Percentiles rank a stretch among this genome's conserved stretches.
Conservation (phyloP, 2,888 invertebrate species). For the Schizaphis graminum region DNA sequence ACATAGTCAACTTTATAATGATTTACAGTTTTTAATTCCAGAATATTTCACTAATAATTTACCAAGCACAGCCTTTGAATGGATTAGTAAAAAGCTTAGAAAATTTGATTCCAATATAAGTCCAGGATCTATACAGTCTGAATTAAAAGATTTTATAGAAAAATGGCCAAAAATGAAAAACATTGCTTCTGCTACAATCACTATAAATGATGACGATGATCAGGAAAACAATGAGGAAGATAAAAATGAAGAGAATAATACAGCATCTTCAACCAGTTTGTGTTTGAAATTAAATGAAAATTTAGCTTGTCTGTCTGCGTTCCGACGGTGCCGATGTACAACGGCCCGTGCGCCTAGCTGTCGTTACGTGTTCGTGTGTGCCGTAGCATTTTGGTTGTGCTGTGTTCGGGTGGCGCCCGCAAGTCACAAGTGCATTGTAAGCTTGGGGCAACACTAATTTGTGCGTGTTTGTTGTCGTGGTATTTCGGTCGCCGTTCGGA, state of each 20-base stretch:
- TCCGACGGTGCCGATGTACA: too few relatives aligned
- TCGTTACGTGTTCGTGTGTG: too few relatives aligned
- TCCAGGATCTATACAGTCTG: slow-evolving; percentile 4
- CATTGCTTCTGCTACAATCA: neutral
- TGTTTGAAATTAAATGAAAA: slow-evolving; percentile 16
- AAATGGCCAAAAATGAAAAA: slow-evolving; percentile 17
- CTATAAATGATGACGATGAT: neutral
- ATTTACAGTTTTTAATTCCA: too few relatives aligned
- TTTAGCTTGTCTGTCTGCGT: neutral
- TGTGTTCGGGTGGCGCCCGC: too few relatives aligned
- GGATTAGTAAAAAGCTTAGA: neutral
- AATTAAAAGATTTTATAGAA: slow-evolving; percentile 29
- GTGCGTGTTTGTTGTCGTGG: too few relatives aligned
- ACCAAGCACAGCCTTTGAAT: slow-evolving; percentile 6
- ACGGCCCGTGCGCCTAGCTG: too few relatives aligned
- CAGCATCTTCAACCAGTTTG: neutral
- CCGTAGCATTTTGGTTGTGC: too few relatives aligned
- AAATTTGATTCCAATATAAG: slow-evolving; percentile 18
- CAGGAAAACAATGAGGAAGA: neutral
- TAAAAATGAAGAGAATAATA: neutral
- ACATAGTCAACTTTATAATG: slow-evolving; percentile 21
- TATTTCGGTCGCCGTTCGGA: too few relatives aligned
- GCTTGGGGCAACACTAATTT: too few relatives aligned
- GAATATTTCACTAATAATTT: slow-evolving; percentile 10
- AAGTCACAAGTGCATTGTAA: too few relatives aligned